Evolutionary conservation across 2,888 invertebrate genomes (phyloP).

Genomic region (Drosophila hamatofila): DNA sequence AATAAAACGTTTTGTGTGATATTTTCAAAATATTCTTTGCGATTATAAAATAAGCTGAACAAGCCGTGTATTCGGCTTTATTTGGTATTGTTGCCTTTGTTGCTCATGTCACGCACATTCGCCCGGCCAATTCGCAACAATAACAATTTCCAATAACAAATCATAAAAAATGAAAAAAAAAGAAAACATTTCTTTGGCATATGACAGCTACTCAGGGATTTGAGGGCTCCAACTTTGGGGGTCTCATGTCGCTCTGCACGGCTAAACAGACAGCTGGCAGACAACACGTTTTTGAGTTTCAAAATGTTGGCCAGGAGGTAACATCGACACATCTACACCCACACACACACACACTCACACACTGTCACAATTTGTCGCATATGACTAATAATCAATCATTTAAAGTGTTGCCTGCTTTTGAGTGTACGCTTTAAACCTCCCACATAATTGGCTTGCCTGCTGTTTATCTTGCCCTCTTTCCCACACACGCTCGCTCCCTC

Average conservation of each 20-base stretch:
- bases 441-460: slow-evolving; percentile 59
- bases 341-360: slow-evolving; percentile 11
- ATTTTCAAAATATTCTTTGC: slow-evolving; percentile 42
- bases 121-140: slow-evolving; percentile 43
- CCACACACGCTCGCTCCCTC: neutral
- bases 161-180: slow-evolving; percentile 33
- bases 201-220: slow-evolving; percentile 56
- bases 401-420: slow-evolving; percentile 58
- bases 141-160: slow-evolving; percentile 70
- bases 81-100: slow-evolving; percentile 28
- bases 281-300: slow-evolving; percentile 21
- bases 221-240: slow-evolving; percentile 2
- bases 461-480: slow-evolving; percentile 23
- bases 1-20: slow-evolving; percentile 36
- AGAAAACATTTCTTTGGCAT: slow-evolving; percentile 40
- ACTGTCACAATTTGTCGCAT: neutral
- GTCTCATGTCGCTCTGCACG: slow-evolving; percentile 26
- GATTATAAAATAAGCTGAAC: slow-evolving; percentile 71
- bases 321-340: slow-evolving; percentile 1
- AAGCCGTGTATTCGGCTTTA: slow-evolving; percentile 39
- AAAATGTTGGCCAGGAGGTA: neutral
- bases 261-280: slow-evolving; percentile 52
- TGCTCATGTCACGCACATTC: slow-evolving; percentile 56
- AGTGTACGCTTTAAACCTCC: slow-evolving; percentile 44
- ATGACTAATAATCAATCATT: slow-evolving; percentile 61